Conservation (phyloP, 1,140 invertebrate genomes). For the Akabosia matsudoensis region DNA sequence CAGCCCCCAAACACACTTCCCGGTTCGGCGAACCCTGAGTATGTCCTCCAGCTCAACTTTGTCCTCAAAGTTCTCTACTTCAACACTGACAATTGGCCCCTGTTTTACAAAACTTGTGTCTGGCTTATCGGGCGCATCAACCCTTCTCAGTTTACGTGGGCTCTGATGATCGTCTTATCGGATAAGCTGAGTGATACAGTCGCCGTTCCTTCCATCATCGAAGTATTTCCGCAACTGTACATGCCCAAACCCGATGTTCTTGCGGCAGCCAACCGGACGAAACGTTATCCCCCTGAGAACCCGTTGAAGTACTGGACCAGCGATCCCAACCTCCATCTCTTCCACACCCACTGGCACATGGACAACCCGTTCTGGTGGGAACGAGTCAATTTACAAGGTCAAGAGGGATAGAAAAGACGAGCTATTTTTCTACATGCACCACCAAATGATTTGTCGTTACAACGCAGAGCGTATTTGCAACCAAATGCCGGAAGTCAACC, state of each 20-base stretch:
- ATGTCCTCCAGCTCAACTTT: neutral
- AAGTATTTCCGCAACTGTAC: slow-evolving; percentile 2
- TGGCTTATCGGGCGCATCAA: neutral
- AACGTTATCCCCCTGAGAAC: neutral
- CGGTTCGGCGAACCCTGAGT: neutral
- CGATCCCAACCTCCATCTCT: neutral
- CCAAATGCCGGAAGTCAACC: neutral
- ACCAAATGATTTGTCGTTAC: slow-evolving; percentile 44
- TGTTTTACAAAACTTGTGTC: neutral
- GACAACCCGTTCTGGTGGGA: slow-evolving; percentile 4
- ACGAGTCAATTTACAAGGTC: neutral
- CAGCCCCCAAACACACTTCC: neutral
- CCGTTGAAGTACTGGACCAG: neutral
- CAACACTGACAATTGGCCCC: neutral
- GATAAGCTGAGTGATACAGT: neutral
- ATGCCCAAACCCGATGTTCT: neutral
- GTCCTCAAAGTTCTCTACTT: neutral
- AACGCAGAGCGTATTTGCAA: slow-evolving; percentile 21
- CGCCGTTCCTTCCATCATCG: neutral
- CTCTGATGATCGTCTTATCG: neutral
- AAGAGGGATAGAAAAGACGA: slow-evolving; percentile 41
- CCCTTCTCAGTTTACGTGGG: neutral
- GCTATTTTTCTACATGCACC: slow-evolving; percentile 45
- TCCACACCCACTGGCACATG: slow-evolving; percentile 2
- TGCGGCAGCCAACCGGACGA: neutral